Evolutionary conservation across 53 echinoderm and acorn worm genomes (phyloP).

Genomic region (Glandiceps talaboti): DNA sequence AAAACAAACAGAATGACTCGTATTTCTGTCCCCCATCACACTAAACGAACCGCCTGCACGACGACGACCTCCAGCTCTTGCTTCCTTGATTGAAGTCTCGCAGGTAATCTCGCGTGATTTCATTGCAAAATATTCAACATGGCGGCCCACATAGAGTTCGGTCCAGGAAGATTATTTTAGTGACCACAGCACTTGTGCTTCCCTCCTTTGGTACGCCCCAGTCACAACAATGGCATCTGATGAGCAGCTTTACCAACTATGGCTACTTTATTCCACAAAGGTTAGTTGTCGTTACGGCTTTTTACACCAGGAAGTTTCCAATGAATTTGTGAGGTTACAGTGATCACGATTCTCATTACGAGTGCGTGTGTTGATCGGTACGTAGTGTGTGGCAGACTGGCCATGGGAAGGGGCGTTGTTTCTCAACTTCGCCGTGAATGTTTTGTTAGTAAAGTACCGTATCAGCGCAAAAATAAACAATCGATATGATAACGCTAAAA

Average conservation of each 20-base stretch:
- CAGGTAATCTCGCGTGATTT: not conserved
- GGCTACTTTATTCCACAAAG: slow-evolving; percentile 38
- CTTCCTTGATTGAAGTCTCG: not conserved
- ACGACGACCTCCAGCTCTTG: not conserved
- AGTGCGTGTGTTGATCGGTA: no score
- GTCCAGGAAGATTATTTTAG: not conserved
- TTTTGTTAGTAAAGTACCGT: no score
- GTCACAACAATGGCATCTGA: slow-evolving; percentile 12
- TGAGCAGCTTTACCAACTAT: slow-evolving; percentile 51
- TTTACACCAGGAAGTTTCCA: no score
- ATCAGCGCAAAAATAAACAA: no score
- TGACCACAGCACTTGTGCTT: not conserved
- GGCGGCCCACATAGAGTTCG: not conserved
- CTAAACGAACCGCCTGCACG: not conserved
- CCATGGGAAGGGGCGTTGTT: no score
- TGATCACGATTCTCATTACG: no score
- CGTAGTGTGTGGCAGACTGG: no score
- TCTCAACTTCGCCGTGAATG: no score
- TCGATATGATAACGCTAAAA: no score
- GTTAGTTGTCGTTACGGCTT: no score
- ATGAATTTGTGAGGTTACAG: no score
- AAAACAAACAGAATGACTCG: not conserved
- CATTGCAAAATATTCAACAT: not conserved
- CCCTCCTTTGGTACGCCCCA: not conserved
- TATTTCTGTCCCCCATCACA: no score